Conservation (phyloP, 2,888 invertebrate species). For the Muschampia plurimacula region DNA sequence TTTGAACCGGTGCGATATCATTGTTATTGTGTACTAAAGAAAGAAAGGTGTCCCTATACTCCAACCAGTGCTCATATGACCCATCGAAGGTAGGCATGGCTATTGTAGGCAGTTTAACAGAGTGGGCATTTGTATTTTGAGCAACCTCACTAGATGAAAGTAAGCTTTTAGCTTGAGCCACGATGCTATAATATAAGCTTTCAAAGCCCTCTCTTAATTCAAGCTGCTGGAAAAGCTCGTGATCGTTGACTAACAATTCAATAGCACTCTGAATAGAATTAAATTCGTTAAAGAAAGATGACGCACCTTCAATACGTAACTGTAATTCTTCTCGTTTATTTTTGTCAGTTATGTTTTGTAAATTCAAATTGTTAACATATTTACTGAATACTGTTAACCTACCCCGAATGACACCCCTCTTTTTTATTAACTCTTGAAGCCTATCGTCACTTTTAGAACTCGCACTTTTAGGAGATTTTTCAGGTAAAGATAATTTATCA, state of each 20-base stretch:
- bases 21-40: slow-evolving; percentile 23
- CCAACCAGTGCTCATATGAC: slow-evolving; percentile 37
- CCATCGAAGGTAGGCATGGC: slow-evolving; percentile 38
- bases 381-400: slow-evolving; percentile 18
- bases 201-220: slow-evolving; percentile 22
- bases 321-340: slow-evolving; percentile 14
- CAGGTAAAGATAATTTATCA: slow-evolving; percentile 5
- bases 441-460: slow-evolving; percentile 1
- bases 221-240: slow-evolving; percentile 23
- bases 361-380: slow-evolving; percentile 11
- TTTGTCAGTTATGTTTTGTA: not conserved
- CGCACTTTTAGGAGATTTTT: slow-evolving; percentile 12
- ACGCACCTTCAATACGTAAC: slow-evolving; percentile 16
- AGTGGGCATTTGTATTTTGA: slow-evolving; percentile 13
- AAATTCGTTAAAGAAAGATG: slow-evolving; percentile 23
- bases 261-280: slow-evolving; percentile 15
- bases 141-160: slow-evolving; percentile 21
- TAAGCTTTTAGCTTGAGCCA: slow-evolving; percentile 15
- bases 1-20: slow-evolving; percentile 16
- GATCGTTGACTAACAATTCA: slow-evolving; percentile 14
- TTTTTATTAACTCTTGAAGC: slow-evolving; percentile 13
- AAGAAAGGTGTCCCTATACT: slow-evolving; percentile 25
- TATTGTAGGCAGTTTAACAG: slow-evolving; percentile 34
- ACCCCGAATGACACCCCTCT: slow-evolving; percentile 18
- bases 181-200: slow-evolving; percentile 11